Evolutionary conservation across 1,140 invertebrate species (phyloP).

Genomic region (Mactra quadrangularis): DNA sequence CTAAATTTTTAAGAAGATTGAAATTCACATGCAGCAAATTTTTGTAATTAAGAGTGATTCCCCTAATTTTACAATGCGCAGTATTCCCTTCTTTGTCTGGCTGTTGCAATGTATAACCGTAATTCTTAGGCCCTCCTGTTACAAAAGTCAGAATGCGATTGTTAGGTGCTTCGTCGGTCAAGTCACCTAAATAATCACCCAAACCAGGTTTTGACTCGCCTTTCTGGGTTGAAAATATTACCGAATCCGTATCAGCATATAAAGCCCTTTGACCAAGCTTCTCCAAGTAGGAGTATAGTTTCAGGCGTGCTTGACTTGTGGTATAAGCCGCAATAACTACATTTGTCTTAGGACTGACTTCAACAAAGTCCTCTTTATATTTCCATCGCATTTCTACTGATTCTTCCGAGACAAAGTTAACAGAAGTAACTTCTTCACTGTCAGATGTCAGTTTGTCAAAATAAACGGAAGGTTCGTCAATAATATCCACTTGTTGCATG

Average conservation of each 20-base stretch:
- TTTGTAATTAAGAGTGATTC: constrained; percentile 50
- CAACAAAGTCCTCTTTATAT: neutral
- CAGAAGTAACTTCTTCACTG: neutral
- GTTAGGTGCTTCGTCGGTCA: constrained; percentile 1
- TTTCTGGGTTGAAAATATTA: constrained; percentile 67
- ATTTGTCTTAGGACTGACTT: neutral
- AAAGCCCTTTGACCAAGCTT: constrained; percentile 72
- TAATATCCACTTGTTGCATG: neutral
- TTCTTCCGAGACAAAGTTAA: neutral
- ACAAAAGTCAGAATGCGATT: constrained; percentile 25
- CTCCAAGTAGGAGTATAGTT: constrained; percentile 80
- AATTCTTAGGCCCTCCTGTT: constrained; percentile 15
- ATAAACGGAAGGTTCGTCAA: constrained; percentile 35
- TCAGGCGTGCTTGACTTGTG: constrained; percentile 81
- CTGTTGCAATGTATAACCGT: constrained; percentile 4
- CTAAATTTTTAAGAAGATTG: constrained; percentile 8
- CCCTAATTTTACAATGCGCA: constrained; percentile 36
- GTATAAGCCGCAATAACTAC: constrained; percentile 64
- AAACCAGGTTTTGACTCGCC: neutral
- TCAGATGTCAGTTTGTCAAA: constrained; percentile 44
- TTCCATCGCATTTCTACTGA: neutral
- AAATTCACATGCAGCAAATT: constrained; percentile 16
- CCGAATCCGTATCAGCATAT: constrained; percentile 78
- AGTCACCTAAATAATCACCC: constrained; percentile 14
- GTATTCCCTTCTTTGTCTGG: neutral